Evolutionary conservation across 2,113 vertebrate genomes (phyloP).

Genomic region (Ptychochromis oligacanthus): DNA sequence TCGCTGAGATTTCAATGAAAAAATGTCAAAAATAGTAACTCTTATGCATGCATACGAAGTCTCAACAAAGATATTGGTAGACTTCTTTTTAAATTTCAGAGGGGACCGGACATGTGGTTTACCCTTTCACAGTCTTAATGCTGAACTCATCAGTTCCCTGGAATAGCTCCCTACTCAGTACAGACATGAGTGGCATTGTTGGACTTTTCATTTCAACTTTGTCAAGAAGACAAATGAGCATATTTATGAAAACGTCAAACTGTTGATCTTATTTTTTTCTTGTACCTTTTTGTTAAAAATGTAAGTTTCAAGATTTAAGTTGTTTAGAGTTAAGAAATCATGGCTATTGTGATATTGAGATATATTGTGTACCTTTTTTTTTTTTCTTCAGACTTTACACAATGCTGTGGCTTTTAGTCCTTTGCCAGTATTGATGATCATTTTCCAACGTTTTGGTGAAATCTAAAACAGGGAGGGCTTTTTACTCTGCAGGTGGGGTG

Average conservation of each 20-base stretch:
- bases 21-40: not conserved
- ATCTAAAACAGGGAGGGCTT: not conserved
- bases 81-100: not conserved
- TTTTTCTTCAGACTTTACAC: not conserved
- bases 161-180: not conserved
- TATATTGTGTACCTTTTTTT: not conserved
- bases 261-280: not conserved
- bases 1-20: not conserved
- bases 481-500: not conserved
- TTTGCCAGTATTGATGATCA: not conserved
- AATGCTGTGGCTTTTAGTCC: not conserved
- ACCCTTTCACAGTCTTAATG: not conserved
- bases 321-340: conserved; percentile 25
- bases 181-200: not conserved
- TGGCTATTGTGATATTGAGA: conserved; percentile 18
- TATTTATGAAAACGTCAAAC: conserved; percentile 19
- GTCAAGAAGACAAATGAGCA: not conserved
- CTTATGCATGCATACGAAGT: not conserved
- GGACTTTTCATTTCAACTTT: not conserved
- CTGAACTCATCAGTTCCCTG: not conserved
- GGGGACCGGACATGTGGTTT: not conserved
- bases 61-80: not conserved
- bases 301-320: not conserved
- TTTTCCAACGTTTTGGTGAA: conserved; percentile 7
- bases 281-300: conserved; percentile 55